Evolutionary conservation across 2,113 vertebrate species (phyloP), one percentile per base, ranked within the genome.

Genomic region (Mustela lutreola): DNA sequence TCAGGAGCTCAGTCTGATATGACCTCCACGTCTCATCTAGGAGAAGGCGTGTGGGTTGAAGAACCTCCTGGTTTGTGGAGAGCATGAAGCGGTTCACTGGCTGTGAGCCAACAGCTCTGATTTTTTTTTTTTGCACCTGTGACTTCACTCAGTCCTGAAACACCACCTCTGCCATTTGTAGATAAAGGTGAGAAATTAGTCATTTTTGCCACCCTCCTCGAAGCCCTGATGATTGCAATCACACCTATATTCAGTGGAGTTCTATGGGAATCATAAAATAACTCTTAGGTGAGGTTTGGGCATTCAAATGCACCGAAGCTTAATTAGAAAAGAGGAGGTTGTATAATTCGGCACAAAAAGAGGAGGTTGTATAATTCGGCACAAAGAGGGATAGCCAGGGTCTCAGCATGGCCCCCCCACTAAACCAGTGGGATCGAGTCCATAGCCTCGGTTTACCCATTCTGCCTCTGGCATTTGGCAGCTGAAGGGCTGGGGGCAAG

Each of bases 151-250:
- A 28, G 62, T 26, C 60, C 48, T 82, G 48, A 50, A 80, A 86
- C 42, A 80, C 28, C 56, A 56, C 48, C 78, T 93, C 50, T 81
- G 75, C 87, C 87, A 50, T 96, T 60, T 71, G 92, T 71, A 90
- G 89, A 80, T 2, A 24, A 56, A 96, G 89, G 96, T 92, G 94
- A 97, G 92, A 95, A 93, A 81, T 97, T 84, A 97, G 80, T 97
- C 96, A 97, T 71, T 91, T 96, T 81, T 97, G 81, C 67, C 89
- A 75, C 89, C 65, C 50, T 97, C 67, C 82, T 91, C 62, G 91
- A 89, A 95, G 83, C 33, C 67, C 89, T 81, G 83, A 97, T 81
- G n/a, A 94, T 84, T 97, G 73, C 36, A 60, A 24, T 97, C 93
- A 80, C 81, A 94, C 91, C 78, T 78, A 45, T 58, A 71, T 89